Evolutionary conservation across 35 echinoderm and acorn worm genomes (phyloP).

Genomic region (Ophiothrix spiculata): DNA sequence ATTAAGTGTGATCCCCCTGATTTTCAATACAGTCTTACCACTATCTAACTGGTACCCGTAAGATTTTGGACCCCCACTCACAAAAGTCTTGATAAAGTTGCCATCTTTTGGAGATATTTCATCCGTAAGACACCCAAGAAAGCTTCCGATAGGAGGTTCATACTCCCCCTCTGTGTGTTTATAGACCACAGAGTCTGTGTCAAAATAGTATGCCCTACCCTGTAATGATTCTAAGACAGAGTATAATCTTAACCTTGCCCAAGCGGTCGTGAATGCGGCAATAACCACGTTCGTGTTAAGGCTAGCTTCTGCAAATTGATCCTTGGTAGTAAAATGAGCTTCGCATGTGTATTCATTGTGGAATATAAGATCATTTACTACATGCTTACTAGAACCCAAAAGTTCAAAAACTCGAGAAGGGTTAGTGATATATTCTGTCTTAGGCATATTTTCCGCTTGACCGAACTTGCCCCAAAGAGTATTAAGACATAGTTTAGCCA

Average conservation of each 20-base stretch:
- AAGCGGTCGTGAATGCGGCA: conserved; percentile 50
- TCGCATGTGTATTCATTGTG: no score
- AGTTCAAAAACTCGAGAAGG: no score
- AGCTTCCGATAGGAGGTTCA: conserved; percentile 35
- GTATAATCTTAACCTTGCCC: conserved; percentile 67
- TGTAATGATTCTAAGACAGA: conserved; percentile 33
- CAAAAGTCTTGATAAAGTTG: conserved; percentile 35
- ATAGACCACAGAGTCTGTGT: conserved; percentile 66
- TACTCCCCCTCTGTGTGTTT: conserved; percentile 14
- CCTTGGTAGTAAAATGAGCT: no score
- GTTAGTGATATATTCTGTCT: no score
- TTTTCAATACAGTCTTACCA: conserved; percentile 40
- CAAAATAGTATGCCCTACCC: conserved; percentile 48
- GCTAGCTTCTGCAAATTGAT: conserved; percentile 18
- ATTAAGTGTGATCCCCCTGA: conserved; percentile 44
- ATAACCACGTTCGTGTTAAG: conserved; percentile 53
- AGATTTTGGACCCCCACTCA: conserved; percentile 44
- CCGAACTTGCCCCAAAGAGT: no score
- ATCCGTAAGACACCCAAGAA: conserved; percentile 54
- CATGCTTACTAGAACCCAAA: no score
- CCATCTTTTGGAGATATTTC: conserved; percentile 39
- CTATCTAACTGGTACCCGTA: conserved; percentile 45
- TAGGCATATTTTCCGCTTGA: no score
- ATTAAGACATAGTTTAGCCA: no score
- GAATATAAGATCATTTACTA: no score